Percentiles rank a stretch among this genome's conserved stretches.
These are phyloP conservation scores for Dendrocincla tyrannina DNA, from an alignment of 2,797 vertebrate genomes.

Conservation along the genomic window DNA sequence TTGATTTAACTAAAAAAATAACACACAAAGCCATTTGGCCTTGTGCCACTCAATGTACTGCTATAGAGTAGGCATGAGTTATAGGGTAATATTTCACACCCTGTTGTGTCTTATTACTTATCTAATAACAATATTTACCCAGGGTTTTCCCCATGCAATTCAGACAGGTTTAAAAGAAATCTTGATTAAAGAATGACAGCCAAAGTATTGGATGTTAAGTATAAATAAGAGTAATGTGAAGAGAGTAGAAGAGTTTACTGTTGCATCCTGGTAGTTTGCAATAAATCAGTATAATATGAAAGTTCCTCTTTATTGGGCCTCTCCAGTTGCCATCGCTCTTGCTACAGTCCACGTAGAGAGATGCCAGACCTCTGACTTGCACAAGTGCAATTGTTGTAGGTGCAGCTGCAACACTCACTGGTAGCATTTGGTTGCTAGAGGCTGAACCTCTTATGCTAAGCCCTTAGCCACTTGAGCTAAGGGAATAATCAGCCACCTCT, in stretches of 20 bases:
- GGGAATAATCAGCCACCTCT: neutral
- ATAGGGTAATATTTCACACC: constrained; percentile 71
- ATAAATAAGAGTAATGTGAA: constrained; percentile 75
- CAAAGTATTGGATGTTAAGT: constrained; percentile 73
- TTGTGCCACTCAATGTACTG: constrained; percentile 54
- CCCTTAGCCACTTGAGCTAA: neutral
- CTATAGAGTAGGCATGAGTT: constrained; percentile 59
- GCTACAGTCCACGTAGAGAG: neutral
- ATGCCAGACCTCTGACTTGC: neutral
- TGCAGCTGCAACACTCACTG: neutral
- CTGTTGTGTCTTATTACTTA: constrained; percentile 75
- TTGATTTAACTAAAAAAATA: constrained; percentile 71
- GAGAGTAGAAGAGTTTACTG: constrained; percentile 67
- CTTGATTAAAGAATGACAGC: constrained; percentile 76
- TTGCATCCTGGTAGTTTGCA: constrained; percentile 62
- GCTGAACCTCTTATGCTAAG: neutral
- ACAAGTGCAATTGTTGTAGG: neutral
- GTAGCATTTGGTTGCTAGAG: neutral
- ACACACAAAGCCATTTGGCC: constrained; percentile 68
- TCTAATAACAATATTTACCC: constrained; percentile 77
- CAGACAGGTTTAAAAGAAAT: constrained; percentile 72
- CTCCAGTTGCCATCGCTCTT: neutral
- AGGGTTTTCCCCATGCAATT: constrained; percentile 64
- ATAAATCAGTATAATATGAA: constrained; percentile 71
- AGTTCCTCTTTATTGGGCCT: constrained; percentile 29